Base-by-base conservation (phyloP, 2,888 invertebrate species). In the Panopea generosa region DNA sequence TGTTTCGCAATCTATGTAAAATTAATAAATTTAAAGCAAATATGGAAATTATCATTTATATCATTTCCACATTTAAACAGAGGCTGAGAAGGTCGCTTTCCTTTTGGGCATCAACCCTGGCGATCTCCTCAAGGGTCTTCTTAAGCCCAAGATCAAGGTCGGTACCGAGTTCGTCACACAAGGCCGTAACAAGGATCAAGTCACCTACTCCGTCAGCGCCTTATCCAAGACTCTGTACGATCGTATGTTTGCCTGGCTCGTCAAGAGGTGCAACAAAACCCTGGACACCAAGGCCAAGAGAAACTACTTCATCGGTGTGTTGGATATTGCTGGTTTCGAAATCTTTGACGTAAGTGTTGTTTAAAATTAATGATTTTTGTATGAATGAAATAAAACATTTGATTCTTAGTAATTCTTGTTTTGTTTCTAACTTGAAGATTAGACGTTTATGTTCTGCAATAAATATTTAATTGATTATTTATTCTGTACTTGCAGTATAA, bases 271-370 rank as follows among this genome's bases (percentile, higher is more conserved):
- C 96, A 99, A 99, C 96, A 97, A 98, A 94, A 99, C 99, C 90
- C 95, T 99, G 93, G 98, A 99, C 95, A 99, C 98, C 93, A 97
- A 98, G 94, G 97, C 98, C 94, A 99, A 99, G 95, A 96, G 98
- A 94, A 97, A 97, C 93, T 97, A 97, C 94, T 99, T 99, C 95
- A 99, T 99, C 94, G 99, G 99, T 97, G 99, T 99, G 93, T 95
- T 99, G 95, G 99, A 99, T 97, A 99, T 99, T 95, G 99, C 99
- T 94, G 99, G 99, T 95, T 99, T 99, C 94, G 99, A 99, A 95
- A 99, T 99, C 95, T 99, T 99, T 96, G 99, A 99, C 87, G 93
- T 92, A 79, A 86, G 86, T 81, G 43, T 61, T 49, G 9, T 1
- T 24, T 45, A 29, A 29, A 20, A 27, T 29, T 4, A 55, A 1